A percentile compares a stretch with the other conserved stretches of the same genome.
Conservation (phyloP, 1,140 invertebrate species). For the Chlorops oryzae region DNA sequence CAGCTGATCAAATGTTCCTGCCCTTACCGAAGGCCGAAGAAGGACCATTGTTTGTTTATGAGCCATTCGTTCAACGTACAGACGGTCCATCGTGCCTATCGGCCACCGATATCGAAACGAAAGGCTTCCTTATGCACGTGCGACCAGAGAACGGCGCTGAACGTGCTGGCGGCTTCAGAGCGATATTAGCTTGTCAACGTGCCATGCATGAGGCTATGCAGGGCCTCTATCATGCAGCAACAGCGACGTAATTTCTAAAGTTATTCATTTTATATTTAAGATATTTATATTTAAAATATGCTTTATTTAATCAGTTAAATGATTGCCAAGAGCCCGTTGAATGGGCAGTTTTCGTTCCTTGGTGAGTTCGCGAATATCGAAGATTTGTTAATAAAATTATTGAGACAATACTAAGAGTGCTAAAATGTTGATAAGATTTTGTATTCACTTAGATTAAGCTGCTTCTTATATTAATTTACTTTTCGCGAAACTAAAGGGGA, state of each 20-base stretch:
- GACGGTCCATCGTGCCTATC: conserved; percentile 71
- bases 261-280: neutral
- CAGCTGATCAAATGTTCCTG: conserved; percentile 52
- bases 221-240: conserved; percentile 65
- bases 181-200: conserved; percentile 74
- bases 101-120: conserved; percentile 56
- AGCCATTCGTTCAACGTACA: conserved; percentile 53
- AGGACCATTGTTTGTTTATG: conserved; percentile 67
- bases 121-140: conserved; percentile 74
- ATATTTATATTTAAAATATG: too few species aligned
- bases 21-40: conserved; percentile 68
- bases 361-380: too few species aligned
- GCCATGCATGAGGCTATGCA: conserved; percentile 86
- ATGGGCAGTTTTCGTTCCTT: too few species aligned
- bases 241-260: conserved; percentile 15
- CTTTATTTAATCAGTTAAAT: too few species aligned
- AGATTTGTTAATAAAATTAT: too few species aligned
- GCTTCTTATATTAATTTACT: too few species aligned
- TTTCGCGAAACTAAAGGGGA: too few species aligned
- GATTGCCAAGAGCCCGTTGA: too few species aligned
- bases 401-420: too few species aligned
- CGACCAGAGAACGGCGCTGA: conserved; percentile 65
- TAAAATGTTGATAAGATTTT: too few species aligned
- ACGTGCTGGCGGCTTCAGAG: conserved; percentile 80
- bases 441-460: too few species aligned